Evolutionary conservation across 2,113 vertebrate genomes (phyloP), one percentile per base, ranked within the genome.

Genomic region (Lasiurus cinereus): DNA sequence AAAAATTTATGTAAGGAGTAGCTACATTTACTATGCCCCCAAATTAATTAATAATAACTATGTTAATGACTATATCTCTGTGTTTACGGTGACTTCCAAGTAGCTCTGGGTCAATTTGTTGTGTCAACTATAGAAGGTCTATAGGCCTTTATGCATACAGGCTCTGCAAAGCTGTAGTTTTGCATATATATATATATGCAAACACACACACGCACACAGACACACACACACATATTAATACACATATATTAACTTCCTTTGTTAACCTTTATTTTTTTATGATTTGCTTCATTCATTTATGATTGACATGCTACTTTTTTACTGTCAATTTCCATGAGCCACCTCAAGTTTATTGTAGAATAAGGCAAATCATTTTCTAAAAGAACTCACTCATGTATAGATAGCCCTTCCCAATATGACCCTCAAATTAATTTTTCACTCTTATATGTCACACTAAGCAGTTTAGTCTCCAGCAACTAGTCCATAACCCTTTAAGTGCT

Each of bases 311-410:
- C 22, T 64, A 14, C 36, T 43, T 78, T 83, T 43, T 3, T 50
- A 50, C 70, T 93, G 43, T 33, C 8, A 0, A 73, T 64, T 62
- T 79, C 31, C 27, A 76, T 2, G 3, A 62, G n/a, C 43, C 48
- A 69, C 67, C 33, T 87, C 29, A 69, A 79, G 29, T 43, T 2
- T 54, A 56, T 48, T 54, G 16, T 84, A 11, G 27, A 59, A 4
- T 16, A 79, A 83, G 22, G 36, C 33, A 88, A 94, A 96, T 6
- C 27, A 36, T 29, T 39, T 87, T 90, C 46, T 39, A 76, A 90
- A 89, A 76, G 24, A 66, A 31, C 19, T 87, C 36, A 70, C 22
- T 77, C 46, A 56, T 48, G 33, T 13, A 8, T 18, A 82, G 12
- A 7, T 14, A 48, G 27, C 27, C 27, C 6, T 67, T 80, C 18